Evolutionary conservation across 2,888 invertebrate genomes (phyloP).

Genomic region (Rhagonycha fulva): DNA sequence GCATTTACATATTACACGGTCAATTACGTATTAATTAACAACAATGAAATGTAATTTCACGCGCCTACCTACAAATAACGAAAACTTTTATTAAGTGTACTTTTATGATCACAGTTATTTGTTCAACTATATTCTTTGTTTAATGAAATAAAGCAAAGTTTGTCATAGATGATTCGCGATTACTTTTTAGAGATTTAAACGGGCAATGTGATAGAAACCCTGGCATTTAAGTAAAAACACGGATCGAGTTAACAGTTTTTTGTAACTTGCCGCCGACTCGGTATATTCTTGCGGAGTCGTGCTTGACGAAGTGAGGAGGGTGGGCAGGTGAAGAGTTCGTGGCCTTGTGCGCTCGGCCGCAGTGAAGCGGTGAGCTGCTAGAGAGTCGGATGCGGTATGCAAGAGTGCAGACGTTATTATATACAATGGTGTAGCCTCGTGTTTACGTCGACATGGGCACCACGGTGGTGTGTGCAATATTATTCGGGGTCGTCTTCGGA

Average conservation of each 20-base stretch:
- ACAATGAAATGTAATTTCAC: constrained; percentile 2
- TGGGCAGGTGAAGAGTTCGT: constrained; percentile 52
- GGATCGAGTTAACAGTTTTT: constrained; percentile 50
- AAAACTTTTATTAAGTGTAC: neutral
- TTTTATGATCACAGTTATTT: neutral
- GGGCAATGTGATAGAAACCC: constrained; percentile 51
- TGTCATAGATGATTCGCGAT: constrained; percentile 32
- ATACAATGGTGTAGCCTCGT: constrained; percentile 47
- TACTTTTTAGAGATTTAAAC: constrained; percentile 48
- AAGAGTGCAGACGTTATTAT: constrained; percentile 40
- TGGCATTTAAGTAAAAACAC: constrained; percentile 47
- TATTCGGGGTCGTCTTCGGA: constrained; percentile 64
- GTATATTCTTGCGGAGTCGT: constrained; percentile 49
- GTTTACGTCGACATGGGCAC: constrained; percentile 53
- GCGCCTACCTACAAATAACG: constrained; percentile 1
- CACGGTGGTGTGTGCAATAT: constrained; percentile 62
- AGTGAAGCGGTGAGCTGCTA: constrained; percentile 62
- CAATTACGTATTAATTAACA: constrained; percentile 25
- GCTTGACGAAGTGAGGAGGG: constrained; percentile 40
- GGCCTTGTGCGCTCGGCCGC: constrained; percentile 57
- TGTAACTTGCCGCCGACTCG: constrained; percentile 56
- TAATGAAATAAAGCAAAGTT: neutral
- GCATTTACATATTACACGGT: constrained; percentile 15
- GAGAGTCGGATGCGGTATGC: constrained; percentile 60
- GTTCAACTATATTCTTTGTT: neutral